A percentile compares a stretch with the other conserved stretches of the same genome.
Evolutionary conservation across 2,113 vertebrate genomes (phyloP).

Genomic region (Dendrocopos noguchii): DNA sequence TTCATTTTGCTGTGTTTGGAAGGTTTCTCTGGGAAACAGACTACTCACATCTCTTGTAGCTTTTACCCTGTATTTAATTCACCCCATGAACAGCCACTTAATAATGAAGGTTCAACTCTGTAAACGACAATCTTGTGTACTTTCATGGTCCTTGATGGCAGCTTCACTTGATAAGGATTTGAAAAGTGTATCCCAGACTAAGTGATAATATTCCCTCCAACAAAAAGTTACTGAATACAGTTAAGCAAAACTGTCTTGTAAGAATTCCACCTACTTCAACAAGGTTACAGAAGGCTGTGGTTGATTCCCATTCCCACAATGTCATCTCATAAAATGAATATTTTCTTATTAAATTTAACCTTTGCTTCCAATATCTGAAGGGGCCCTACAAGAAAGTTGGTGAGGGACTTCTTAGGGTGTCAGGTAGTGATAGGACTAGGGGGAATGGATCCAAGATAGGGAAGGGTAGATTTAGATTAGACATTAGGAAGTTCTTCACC

Average conservation of each 20-base stretch:
- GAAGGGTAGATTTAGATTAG: no score
- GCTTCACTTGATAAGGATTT: background rate
- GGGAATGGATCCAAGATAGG: no score
- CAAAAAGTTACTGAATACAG: background rate
- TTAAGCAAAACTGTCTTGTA: background rate
- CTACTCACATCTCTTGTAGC: background rate
- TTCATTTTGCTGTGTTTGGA: background rate
- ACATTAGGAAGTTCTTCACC: no score
- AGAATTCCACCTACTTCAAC: background rate
- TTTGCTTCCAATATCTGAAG: background rate
- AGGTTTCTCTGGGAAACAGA: background rate
- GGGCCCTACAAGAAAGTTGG: no score
- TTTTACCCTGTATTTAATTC: background rate
- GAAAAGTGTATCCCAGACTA: background rate
- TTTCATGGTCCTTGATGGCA: background rate
- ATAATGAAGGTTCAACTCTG: background rate
- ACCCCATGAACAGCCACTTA: background rate
- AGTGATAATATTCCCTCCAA: background rate
- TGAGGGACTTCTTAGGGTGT: no score
- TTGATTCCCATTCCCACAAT: slow-evolving; percentile 1
- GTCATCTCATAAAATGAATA: background rate
- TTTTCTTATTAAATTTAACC: background rate
- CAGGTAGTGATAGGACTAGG: no score
- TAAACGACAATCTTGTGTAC: background rate
- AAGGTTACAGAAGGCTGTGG: background rate